Evolutionary conservation across 2,888 invertebrate genomes (phyloP), one percentile per base, ranked within the genome.

Genomic region (Polydesmus complanatus): DNA sequence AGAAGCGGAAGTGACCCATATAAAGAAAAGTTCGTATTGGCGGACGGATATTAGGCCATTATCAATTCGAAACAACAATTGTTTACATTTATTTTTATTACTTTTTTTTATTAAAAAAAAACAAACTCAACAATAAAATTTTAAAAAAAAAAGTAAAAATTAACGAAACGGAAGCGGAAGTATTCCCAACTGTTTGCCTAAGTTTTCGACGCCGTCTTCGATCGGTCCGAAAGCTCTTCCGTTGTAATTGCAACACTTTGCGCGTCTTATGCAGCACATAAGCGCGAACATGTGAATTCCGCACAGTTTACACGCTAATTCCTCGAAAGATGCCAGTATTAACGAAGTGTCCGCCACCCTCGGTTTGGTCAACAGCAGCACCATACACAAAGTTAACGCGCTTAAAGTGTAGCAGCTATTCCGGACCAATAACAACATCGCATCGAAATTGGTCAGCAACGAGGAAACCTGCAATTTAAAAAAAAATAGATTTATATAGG

Each of bases 161-260:
- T 8, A 27, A 51, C 50, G 14, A 25, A 22, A 49, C 2, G 56
- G 61, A 1, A 55, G 14, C 1, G 61, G 61, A 26, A 26, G n/a
- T 11, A 56, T 56, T 11, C 61, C 61, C 8, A 61, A n/a, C 19
- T 51, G 19, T 27, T 50, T 56, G 3, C 61, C 61, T 14, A 56
- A 25, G 27, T 61, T 19, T 21, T 51, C 52, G 26, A 56, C 22
- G 11, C 27, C 18, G 23, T 61, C 61, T 37, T 61, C 61, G 3
- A 61, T 25, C 11, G n/a, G 49, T 3, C 61, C 61, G 22, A 56
- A 61, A 3, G 56, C 51, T 14, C 61, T 50, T 50, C 61, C 61
- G n/a, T 27, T 47, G 26, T 61, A 52, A 27, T 56, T 22, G 37
- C 61, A 61, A 27, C 61, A 61, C 27, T 56, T n/a, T 27, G 51